These are phyloP conservation scores for Cygnus atratus DNA, from an alignment of 2,113 vertebrate species.

Conservation along the genomic window DNA sequence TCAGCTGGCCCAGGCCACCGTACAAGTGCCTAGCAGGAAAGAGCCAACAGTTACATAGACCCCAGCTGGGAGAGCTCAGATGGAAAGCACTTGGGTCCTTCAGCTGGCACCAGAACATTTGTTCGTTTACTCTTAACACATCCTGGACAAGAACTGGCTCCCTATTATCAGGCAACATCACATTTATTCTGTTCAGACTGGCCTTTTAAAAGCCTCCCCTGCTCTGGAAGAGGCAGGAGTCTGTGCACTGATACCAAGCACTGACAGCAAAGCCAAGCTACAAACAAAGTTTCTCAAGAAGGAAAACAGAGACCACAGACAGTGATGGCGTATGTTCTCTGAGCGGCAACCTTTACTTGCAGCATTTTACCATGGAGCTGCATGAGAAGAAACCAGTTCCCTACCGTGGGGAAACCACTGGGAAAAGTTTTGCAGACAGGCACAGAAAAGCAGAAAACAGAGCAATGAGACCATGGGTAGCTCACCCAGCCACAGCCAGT, in stretches of 20 bases:
- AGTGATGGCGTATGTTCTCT: background rate
- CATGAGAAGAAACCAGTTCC: background rate
- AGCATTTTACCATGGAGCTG: background rate
- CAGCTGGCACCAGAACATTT: background rate
- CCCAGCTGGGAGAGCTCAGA: background rate
- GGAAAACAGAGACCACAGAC: background rate
- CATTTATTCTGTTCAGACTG: background rate
- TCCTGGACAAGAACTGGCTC: background rate
- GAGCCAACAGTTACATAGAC: background rate
- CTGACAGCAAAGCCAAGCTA: background rate
- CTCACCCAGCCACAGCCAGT: background rate
- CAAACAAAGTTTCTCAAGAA: background rate
- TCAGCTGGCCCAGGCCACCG: conserved; percentile 93
- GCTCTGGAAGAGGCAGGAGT: background rate
- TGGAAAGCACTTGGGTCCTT: fast-evolving
- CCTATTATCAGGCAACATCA: background rate
- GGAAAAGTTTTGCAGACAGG: background rate
- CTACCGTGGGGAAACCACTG: background rate
- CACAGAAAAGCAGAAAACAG: background rate
- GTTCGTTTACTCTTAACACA: background rate
- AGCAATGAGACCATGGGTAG: background rate
- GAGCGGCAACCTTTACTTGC: background rate
- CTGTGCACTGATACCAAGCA: background rate
- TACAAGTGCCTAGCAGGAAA: conserved; percentile 76
- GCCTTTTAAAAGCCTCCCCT: background rate